Conservation (phyloP, 2,113 vertebrate genomes). For the Camarhynchus parvulus region DNA sequence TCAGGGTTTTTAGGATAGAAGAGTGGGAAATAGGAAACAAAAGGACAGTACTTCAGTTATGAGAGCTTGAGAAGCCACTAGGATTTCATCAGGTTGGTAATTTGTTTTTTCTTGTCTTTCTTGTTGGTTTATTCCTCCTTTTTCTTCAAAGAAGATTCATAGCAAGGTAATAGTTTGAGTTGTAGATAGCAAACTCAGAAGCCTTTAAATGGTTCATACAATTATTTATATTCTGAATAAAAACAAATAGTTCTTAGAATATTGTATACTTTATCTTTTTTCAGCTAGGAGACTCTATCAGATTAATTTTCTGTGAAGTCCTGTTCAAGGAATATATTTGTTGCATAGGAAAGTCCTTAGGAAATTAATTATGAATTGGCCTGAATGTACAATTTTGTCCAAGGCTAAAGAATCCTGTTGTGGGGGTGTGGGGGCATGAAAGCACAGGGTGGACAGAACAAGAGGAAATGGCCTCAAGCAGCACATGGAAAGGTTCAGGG, state of each 20-base stretch:
- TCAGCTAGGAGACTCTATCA: not conserved
- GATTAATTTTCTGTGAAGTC: not conserved
- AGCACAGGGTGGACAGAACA: not conserved
- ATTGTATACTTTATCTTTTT: not conserved
- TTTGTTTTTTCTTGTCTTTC: not conserved
- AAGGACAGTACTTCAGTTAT: not conserved
- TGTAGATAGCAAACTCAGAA: not conserved
- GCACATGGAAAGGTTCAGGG: not conserved
- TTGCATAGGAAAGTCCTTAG: not conserved
- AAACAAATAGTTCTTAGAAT: not conserved
- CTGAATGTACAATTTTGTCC: not conserved
- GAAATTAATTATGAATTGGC: not conserved
- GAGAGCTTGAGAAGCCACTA: not conserved
- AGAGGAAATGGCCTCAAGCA: not conserved
- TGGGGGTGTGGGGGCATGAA: not conserved
- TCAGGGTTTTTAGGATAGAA: not conserved
- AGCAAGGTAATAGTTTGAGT: not conserved
- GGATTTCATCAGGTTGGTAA: not conserved
- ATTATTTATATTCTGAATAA: not conserved
- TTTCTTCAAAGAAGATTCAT: not conserved
- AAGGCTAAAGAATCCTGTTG: not conserved
- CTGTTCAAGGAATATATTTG: not conserved
- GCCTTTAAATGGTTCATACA: not conserved
- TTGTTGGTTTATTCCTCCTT: not conserved
- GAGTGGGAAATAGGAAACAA: not conserved